Evolutionary conservation across 1,140 invertebrate genomes (phyloP).

Genomic region (Oncopodura yosiiana): DNA sequence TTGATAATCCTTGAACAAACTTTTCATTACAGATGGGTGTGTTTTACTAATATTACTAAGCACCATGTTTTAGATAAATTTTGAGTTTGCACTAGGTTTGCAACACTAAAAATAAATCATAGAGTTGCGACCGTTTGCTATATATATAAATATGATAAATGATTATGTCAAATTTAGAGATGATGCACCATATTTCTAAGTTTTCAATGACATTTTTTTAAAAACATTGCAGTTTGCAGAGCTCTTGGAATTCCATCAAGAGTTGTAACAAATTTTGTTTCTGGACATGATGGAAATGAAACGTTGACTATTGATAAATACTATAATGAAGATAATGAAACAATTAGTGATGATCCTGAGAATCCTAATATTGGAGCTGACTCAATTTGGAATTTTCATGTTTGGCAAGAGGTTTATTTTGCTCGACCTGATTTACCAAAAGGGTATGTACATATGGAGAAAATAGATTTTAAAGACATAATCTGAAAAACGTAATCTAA

Average conservation of each 20-base stretch:
- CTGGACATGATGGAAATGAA: conserved; percentile 64
- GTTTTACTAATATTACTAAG: no score
- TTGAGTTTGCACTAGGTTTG: no score
- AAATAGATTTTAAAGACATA: conserved; percentile 10
- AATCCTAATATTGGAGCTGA: conserved; percentile 46
- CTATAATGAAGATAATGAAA: conserved; percentile 52
- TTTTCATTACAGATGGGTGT: no score
- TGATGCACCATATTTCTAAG: no score
- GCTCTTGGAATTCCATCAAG: conserved; percentile 60
- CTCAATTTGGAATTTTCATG: conserved; percentile 71
- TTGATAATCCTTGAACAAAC: no score
- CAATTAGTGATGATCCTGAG: conserved; percentile 48
- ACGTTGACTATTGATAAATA: conserved; percentile 64
- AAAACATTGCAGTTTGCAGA: conserved; percentile 54
- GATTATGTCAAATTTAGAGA: no score
- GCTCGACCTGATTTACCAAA: conserved; percentile 58
- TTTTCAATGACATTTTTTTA: no score
- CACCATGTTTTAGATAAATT: no score
- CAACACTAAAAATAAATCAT: no score
- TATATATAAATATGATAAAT: no score
- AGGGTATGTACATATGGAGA: conserved; percentile 34
- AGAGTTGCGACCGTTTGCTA: no score
- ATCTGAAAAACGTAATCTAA: conserved; percentile 2
- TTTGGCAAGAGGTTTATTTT: conserved; percentile 80
- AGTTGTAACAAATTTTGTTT: conserved; percentile 60